These are phyloP conservation scores for Empis stercorea DNA, from an alignment of 2,888 invertebrate species.

Conservation along the genomic window DNA sequence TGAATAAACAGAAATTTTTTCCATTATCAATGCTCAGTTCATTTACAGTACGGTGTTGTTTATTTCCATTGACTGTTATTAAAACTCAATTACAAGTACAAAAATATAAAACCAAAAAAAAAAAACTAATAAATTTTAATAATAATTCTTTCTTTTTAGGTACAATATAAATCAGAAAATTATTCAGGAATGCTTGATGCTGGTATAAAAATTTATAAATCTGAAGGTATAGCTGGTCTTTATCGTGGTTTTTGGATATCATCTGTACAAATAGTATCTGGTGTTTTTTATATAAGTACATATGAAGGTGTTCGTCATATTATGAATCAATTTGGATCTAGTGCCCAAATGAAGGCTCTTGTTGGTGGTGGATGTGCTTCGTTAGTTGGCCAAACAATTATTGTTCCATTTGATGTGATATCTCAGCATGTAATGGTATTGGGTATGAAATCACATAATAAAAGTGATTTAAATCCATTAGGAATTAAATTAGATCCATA, in stretches of 20 bases:
- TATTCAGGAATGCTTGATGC: slow-evolving; percentile 84
- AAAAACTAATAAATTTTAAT: no score
- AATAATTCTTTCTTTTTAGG: slow-evolving; percentile 9
- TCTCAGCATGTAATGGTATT: slow-evolving; percentile 95
- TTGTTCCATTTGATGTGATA: slow-evolving; percentile 92
- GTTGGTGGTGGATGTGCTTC: slow-evolving; percentile 86
- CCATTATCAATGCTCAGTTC: slow-evolving; percentile 79
- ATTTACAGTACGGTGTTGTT: slow-evolving; percentile 46
- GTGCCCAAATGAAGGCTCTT: slow-evolving; percentile 49
- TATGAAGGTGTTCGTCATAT: slow-evolving; percentile 84
- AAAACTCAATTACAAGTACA: slow-evolving; percentile 82
- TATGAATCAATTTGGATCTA: slow-evolving; percentile 42
- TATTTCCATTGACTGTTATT: slow-evolving; percentile 87
- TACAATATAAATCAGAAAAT: slow-evolving; percentile 64
- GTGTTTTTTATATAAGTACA: slow-evolving; percentile 84
- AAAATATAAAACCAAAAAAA: no score
- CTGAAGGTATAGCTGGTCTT: slow-evolving; percentile 75
- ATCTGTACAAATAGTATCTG: slow-evolving; percentile 72
- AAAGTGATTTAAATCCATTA: slow-evolving; percentile 57
- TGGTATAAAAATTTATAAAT: slow-evolving; percentile 67
- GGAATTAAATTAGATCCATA: slow-evolving; percentile 49
- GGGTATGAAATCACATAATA: slow-evolving; percentile 43
- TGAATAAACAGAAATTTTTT: slow-evolving; percentile 90
- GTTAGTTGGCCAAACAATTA: slow-evolving; percentile 83
- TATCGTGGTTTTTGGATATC: slow-evolving; percentile 95